Evolutionary conservation across 2,888 invertebrate genomes (phyloP).

Genomic region (Agrochola macilenta): DNA sequence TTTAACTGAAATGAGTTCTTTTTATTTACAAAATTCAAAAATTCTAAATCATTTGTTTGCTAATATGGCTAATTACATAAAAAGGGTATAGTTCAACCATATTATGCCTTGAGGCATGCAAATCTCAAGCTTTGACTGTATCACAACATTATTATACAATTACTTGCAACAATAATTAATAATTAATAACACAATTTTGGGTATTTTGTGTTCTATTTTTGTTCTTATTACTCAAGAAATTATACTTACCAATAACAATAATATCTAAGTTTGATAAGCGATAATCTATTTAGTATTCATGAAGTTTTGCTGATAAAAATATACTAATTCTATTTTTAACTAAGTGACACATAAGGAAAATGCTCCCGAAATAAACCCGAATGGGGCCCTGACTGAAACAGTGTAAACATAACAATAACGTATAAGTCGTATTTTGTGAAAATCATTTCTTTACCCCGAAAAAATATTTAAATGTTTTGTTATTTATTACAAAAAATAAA

Average conservation of each 20-base stretch:
- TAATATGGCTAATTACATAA: too few species aligned
- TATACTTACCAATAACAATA: neutral
- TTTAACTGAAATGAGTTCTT: slow-evolving; percentile 14
- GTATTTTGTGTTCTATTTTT: slow-evolving; percentile 15
- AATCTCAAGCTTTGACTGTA: too few species aligned
- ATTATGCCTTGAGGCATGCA: too few species aligned
- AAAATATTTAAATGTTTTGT: neutral
- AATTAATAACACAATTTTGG: too few species aligned
- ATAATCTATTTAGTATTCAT: slow-evolving; percentile 33
- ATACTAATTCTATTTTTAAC: slow-evolving; percentile 19
- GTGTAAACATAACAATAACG: neutral
- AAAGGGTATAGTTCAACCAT: too few species aligned
- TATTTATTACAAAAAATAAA: neutral
- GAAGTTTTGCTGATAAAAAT: slow-evolving; percentile 18
- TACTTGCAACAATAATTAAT: too few species aligned
- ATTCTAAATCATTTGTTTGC: too few species aligned
- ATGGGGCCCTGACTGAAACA: neutral
- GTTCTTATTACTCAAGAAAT: slow-evolving; percentile 17
- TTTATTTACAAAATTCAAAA: too few species aligned
- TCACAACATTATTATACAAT: too few species aligned
- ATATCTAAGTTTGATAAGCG: slow-evolving; percentile 22
- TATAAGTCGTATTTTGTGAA: too few species aligned
- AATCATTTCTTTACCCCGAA: neutral
- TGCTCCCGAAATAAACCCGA: neutral
- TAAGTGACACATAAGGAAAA: slow-evolving; percentile 38